Evolutionary conservation across 2,113 vertebrate species (phyloP).

Genomic region (Brachionichthys hirsutus): DNA sequence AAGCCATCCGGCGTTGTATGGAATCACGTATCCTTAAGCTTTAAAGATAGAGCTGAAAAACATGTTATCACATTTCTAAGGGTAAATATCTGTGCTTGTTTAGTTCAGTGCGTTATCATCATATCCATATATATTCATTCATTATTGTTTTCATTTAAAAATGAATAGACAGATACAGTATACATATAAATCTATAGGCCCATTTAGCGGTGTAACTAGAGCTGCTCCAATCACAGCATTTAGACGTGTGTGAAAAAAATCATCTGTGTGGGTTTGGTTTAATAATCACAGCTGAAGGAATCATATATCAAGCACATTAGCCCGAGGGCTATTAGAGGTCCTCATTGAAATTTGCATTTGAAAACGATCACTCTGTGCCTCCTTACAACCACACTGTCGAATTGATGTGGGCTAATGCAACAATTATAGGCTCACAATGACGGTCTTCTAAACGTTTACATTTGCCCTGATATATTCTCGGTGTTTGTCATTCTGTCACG

Average conservation of each 20-base stretch:
- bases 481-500: slow-evolving; percentile 38
- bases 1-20: too few relatives aligned
- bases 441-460: slow-evolving; percentile 24
- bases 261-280: slow-evolving; percentile 62
- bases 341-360: slow-evolving; percentile 75
- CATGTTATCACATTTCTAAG: too few relatives aligned
- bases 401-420: slow-evolving; percentile 50
- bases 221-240: slow-evolving; percentile 25
- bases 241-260: slow-evolving; percentile 16
- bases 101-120: too few relatives aligned
- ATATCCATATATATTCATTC: neutral
- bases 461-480: slow-evolving; percentile 39
- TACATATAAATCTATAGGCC: slow-evolving; percentile 30
- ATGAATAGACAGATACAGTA: too few relatives aligned
- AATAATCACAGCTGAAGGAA: slow-evolving; percentile 76
- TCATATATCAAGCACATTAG: slow-evolving; percentile 74
- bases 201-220: slow-evolving; percentile 32
- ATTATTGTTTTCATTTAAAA: too few relatives aligned
- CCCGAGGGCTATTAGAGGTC: slow-evolving; percentile 74
- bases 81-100: too few relatives aligned
- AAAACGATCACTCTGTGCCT: slow-evolving; percentile 60
- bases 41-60: too few relatives aligned
- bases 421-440: slow-evolving; percentile 47
- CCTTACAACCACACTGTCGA: slow-evolving; percentile 51
- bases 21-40: too few relatives aligned